A percentile compares a stretch with the other conserved stretches of the same genome.
These are phyloP conservation scores for Ceratitis capitata DNA, from an alignment of 1,140 invertebrate species.

Conservation along the genomic window DNA sequence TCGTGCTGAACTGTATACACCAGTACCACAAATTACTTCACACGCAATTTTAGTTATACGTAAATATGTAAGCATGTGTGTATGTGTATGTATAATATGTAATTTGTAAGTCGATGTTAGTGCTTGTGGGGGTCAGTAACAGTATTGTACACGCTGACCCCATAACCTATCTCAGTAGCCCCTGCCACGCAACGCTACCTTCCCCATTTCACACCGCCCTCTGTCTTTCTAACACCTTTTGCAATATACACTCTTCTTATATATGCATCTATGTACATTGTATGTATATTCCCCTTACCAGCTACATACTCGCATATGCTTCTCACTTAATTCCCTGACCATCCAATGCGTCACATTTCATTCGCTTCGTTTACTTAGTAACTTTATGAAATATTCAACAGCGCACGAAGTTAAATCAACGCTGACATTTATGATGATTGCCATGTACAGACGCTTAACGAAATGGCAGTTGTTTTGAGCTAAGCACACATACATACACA, in stretches of 20 bases:
- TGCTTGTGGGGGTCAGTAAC: too few relatives aligned
- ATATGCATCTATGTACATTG: too few relatives aligned
- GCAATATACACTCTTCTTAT: not conserved
- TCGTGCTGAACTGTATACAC: not conserved
- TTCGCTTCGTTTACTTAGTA: conserved; percentile 2
- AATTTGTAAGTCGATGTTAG: too few relatives aligned
- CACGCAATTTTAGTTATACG: too few relatives aligned
- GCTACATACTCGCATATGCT: too few relatives aligned
- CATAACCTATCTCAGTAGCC: not conserved
- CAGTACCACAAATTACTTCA: not conserved
- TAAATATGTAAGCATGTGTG: too few relatives aligned
- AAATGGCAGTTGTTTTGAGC: not conserved
- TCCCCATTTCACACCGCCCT: too few relatives aligned
- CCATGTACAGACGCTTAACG: not conserved
- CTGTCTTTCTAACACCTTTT: not conserved
- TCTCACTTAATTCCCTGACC: conserved; percentile 1
- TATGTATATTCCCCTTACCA: not conserved
- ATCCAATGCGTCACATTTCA: not conserved
- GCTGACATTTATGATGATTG: conserved; percentile 38
- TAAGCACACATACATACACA: not conserved
- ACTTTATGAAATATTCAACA: conserved; percentile 26
- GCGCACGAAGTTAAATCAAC: conserved; percentile 29
- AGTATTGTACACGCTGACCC: too few relatives aligned
- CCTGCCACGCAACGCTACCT: not conserved
- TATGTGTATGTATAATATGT: too few relatives aligned